phyloP scores from a whole-genome alignment of 2,113 vertebrate species.

The Stictonetta naevosa region DNA sequence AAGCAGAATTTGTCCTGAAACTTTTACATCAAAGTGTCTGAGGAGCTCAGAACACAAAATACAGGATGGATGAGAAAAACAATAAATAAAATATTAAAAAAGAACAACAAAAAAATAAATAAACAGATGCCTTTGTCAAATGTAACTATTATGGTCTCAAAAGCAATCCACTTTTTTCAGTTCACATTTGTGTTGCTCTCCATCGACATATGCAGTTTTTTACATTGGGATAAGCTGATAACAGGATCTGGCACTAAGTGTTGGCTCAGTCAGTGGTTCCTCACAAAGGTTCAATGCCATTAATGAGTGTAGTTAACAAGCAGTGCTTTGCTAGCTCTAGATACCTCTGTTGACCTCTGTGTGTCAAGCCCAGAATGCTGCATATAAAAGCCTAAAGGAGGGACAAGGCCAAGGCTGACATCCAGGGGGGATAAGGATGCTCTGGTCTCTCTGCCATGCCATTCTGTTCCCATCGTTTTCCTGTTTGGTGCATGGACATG shows the following conservation, averaged over 20 bases:
- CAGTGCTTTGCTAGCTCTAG: neutral
- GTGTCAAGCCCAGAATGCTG: accelerated
- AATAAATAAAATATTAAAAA: neutral
- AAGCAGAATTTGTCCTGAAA: neutral
- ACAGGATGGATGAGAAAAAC: neutral
- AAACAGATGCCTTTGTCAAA: neutral
- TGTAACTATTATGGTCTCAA: neutral
- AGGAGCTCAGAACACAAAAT: neutral
- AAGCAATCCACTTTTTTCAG: neutral
- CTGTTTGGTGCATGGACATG: accelerated
- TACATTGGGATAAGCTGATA: accelerated
- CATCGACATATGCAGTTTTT: accelerated
- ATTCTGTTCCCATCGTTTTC: accelerated
- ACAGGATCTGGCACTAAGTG: accelerated
- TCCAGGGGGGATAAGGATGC: neutral
- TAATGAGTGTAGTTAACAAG: neutral
- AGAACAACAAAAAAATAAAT: neutral
- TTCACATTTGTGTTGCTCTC: neutral
- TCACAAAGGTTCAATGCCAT: neutral
- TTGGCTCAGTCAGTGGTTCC: neutral
- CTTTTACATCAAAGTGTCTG: neutral
- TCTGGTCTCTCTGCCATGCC: neutral
- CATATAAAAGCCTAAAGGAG: accelerated
- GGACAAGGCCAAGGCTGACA: accelerated
- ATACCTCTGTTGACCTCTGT: accelerated